Percentiles rank a stretch among this genome's conserved stretches.
These are phyloP conservation scores for Apoda limacodes DNA, from an alignment of 2,888 invertebrate genomes.

Conservation along the genomic window DNA sequence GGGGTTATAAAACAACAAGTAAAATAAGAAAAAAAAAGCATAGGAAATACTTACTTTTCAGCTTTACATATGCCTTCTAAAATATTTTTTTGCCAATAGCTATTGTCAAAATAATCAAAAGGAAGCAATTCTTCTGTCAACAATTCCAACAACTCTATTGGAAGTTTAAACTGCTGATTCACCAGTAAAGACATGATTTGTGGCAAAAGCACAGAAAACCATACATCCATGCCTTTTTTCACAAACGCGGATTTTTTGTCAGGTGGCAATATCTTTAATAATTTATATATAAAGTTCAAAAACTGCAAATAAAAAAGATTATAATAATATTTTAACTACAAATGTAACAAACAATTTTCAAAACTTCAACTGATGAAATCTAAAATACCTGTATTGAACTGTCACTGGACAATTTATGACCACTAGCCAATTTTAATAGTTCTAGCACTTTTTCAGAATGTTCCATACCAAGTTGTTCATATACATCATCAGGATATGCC, in stretches of 20 bases:
- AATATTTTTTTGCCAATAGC: constrained; percentile 46
- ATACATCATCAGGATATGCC: constrained; percentile 33
- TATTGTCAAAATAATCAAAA: constrained; percentile 40
- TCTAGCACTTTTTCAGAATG: constrained; percentile 29
- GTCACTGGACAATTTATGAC: constrained; percentile 20
- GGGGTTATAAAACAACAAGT: too few relatives aligned
- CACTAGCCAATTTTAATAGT: constrained; percentile 28
- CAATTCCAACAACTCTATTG: constrained; percentile 48
- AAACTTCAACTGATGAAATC: constrained; percentile 5
- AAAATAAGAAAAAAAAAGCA: constrained; percentile 1
- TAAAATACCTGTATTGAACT: constrained; percentile 28
- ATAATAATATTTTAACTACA: neutral
- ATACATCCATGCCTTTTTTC: constrained; percentile 46
- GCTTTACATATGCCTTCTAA: constrained; percentile 42
- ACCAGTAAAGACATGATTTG: too few relatives aligned
- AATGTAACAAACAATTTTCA: neutral
- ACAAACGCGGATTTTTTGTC: constrained; percentile 38
- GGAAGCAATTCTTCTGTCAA: constrained; percentile 43
- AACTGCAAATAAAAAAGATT: constrained; percentile 28
- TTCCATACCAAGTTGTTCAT: constrained; percentile 23
- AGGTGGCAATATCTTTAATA: constrained; percentile 35
- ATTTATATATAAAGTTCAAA: constrained; percentile 40
- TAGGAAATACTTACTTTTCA: constrained; percentile 35
- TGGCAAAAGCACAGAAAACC: constrained; percentile 61
- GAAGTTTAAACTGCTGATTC: too few relatives aligned